Base-by-base conservation (phyloP, 2,113 vertebrate genomes). In the Psilopsiagon aurifrons region DNA sequence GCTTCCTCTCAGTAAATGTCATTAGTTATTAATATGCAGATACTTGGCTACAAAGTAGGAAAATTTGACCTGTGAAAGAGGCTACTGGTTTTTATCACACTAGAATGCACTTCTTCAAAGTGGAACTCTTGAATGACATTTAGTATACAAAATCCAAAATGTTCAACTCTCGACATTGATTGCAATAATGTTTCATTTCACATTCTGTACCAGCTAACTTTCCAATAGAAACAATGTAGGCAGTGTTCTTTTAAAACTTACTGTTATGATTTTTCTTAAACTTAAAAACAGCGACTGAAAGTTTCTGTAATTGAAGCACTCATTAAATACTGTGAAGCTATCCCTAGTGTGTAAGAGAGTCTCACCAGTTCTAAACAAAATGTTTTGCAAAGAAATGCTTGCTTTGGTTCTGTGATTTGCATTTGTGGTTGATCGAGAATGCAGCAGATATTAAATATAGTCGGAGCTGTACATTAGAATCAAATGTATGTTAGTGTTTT, bases 21-120 rank as follows among this genome's bases (percentile, higher is more conserved):
- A 54, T 93, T 96, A 31, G 49, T 93, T 96, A 86, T 95, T 96
- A 95, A 97, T 93, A 94, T 57, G 57, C 23, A 31, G 60, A n/a
- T 94, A 46, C 47, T 92, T 95, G 86, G 68, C 63, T 83, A 64
- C 90, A 92, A 57, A 92, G 68, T 41, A 71, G 88, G 69, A 96
- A 92, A 86, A 86, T 37, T 79, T 23, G 66, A 96, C 76, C 43
- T 67, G 51, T 83, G 68, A 63, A 81, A 92, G 97, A 94, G 51
- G 63, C 37, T 47, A 57, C 88, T 23, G 16, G 79, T 66, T 86
- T 81, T 49, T 78, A 83, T 88, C 90, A 22, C 59, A 39, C 76
- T 93, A 57, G 77, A 91, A 76, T 31, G 37, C 41, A 24, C 64
- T 83, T 78, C 67, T 64, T 83, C 44, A 4, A 37, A 60, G 44